Conservation (phyloP, 1,140 invertebrate genomes). For the Caligus rogercresseyi region DNA sequence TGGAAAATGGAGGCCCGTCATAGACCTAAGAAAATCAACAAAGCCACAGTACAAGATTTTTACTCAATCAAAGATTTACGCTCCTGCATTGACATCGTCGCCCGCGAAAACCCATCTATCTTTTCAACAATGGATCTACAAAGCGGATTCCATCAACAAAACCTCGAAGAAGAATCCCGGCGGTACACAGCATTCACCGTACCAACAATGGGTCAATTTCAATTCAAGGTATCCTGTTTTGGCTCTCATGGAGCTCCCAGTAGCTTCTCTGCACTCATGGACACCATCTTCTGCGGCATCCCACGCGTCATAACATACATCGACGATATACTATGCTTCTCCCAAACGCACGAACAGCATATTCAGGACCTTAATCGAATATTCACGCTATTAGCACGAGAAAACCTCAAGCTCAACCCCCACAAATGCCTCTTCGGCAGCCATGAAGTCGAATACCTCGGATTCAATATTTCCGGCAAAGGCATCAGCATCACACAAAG, state of each 20-base stretch:
- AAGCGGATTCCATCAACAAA: neutral
- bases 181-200: neutral
- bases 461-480: neutral
- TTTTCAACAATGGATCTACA: neutral
- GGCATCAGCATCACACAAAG: neutral
- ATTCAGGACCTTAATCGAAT: neutral
- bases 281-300: neutral
- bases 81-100: neutral
- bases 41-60: neutral
- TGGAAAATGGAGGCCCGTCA: neutral
- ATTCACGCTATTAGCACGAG: neutral
- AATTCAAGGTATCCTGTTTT: neutral
- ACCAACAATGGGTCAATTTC: neutral
- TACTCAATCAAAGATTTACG: neutral
- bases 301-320: neutral
- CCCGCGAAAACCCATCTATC: neutral
- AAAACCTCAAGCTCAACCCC: neutral
- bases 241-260: neutral
- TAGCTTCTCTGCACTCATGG: neutral
- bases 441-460: neutral
- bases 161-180: neutral
- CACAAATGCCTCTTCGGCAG: neutral
- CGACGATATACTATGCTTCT: neutral
- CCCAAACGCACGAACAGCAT: neutral
- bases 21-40: neutral